Evolutionary conservation across 2,888 invertebrate genomes (phyloP).

Genomic region (Melieria omissa): DNA sequence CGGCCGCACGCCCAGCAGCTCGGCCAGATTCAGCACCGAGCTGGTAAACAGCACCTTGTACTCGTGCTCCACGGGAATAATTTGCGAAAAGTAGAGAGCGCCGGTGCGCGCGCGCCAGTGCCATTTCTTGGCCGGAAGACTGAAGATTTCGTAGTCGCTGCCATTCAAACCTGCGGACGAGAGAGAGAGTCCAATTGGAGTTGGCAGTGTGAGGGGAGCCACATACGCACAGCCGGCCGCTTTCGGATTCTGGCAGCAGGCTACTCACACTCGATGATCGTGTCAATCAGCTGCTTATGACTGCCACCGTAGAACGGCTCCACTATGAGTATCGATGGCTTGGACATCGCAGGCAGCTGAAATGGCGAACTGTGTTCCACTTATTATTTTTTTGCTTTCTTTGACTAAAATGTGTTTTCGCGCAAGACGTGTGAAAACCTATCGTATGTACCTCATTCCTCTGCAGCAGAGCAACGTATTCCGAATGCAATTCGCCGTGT

Average conservation of each 20-base stretch:
- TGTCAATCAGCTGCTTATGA: conserved; percentile 75
- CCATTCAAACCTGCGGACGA: conserved; percentile 57
- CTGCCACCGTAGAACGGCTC: conserved; percentile 81
- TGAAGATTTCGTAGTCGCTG: conserved; percentile 67
- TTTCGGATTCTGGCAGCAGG: background rate
- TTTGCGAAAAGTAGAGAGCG: conserved; percentile 73
- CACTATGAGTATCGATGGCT: conserved; percentile 69
- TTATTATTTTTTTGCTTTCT: conserved; percentile 8
- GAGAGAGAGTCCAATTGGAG: conserved; percentile 31
- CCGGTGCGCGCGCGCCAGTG: conserved; percentile 80
- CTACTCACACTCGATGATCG: conserved; percentile 64
- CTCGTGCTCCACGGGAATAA: conserved; percentile 69
- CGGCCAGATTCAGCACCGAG: conserved; percentile 77
- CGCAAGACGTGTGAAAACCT: conserved; percentile 9
- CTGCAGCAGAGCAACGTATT: background rate
- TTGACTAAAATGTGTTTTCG: conserved; percentile 25
- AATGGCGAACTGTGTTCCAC: background rate
- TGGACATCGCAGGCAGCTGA: conserved; percentile 49
- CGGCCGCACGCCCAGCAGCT: conserved; percentile 75
- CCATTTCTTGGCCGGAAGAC: conserved; percentile 79
- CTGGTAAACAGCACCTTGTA: conserved; percentile 74
- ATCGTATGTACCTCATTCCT: conserved; percentile 28
- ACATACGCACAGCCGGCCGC: no score
- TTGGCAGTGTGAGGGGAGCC: no score
- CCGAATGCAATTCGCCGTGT: no score